These are phyloP conservation scores for Bergia puertoricense DNA, from an alignment of 92 coral and sea anemone species.

Conservation along the genomic window DNA sequence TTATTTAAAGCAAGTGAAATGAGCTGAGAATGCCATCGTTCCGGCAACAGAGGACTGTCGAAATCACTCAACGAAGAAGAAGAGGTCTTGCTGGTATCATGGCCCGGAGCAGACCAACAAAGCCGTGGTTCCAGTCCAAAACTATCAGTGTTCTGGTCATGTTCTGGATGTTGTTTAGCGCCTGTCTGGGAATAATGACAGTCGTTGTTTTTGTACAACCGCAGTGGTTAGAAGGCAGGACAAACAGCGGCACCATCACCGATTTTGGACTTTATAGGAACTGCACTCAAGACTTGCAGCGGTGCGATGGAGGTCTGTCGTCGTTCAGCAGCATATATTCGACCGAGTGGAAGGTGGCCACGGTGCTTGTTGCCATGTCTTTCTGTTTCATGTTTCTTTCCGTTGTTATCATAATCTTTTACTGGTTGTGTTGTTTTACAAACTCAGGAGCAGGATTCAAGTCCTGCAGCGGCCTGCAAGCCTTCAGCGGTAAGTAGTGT, in stretches of 20 bases:
- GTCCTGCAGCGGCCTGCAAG: conserved; percentile 80
- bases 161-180: conserved; percentile 83
- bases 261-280: conserved; percentile 90
- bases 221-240: conserved; percentile 88
- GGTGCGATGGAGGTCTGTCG: conserved; percentile 76
- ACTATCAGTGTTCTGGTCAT: conserved; percentile 79
- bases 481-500: conserved; percentile 71
- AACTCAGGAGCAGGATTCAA: conserved; percentile 87
- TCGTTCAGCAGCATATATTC: conserved; percentile 80
- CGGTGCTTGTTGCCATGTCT: conserved; percentile 79
- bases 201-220: conserved; percentile 94
- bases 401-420: conserved; percentile 65
- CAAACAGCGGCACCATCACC: conserved; percentile 44
- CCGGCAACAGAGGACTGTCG: conserved; percentile 35
- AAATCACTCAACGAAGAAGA: conserved; percentile 9
- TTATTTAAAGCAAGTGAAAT: conserved; percentile 26
- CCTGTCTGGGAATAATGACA: conserved; percentile 90
- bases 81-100: conserved; percentile 28
- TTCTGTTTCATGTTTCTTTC: conserved; percentile 79
- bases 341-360: conserved; percentile 88
- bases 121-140: conserved; percentile 94
- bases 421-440: conserved; percentile 75
- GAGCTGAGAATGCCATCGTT: conserved; percentile 41
- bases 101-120: conserved; percentile 51
- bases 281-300: conserved; percentile 70